Base-by-base conservation (phyloP, 1,140 invertebrate genomes). In the Scaptomyza montana region DNA sequence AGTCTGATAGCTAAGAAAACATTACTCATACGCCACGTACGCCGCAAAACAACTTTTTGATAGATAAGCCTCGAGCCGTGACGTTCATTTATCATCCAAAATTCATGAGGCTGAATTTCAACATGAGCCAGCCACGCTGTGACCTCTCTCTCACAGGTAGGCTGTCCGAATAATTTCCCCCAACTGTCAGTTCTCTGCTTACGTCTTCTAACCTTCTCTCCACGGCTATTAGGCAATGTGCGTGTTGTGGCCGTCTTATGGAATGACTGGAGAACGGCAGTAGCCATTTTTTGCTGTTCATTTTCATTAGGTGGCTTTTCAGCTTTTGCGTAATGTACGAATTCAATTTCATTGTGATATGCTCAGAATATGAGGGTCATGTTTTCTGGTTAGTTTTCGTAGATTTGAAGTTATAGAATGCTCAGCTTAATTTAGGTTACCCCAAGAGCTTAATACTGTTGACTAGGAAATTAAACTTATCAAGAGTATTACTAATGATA, bases 41-140 rank as follows among this genome's bases (percentile, higher is more conserved):
- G 60, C 74, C 67, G 56, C 68, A 50, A 46, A 54, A 60, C 59
- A 69, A 74, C 65, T 70, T 74, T 74, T 69, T 89, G 73, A 80
- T 77, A 84, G 67, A 80, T 77, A 89, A 82, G 76, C 77, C 84
- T 49, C 65, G 49, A 80, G 76, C 76, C 79, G 84, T 89, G 71
- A 87, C 76, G 79, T 84, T 79, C 84, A 89, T 87, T 87, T 84
- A 87, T 87, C 84, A 87, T 89, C 79, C 57, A 72, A 84, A 82
- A 89, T 89, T 89, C 84, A 89, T 89, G 84, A 84, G 74, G 64
- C 84, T 78, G 63, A 41, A 84, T 78, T 79, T 77, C 80, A 63
- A 80, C 81, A 78, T 65, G 43, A 49, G 43, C 39, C 59, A 21
- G 33, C 33, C 33, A 43, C n/a, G 1, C 62, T 30, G 53, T 62